A percentile compares a stretch with the other conserved stretches of the same genome.
phyloP scores from a whole-genome alignment of 92 coral and sea anemone genomes.

The Parazoanthus atlanticus region DNA sequence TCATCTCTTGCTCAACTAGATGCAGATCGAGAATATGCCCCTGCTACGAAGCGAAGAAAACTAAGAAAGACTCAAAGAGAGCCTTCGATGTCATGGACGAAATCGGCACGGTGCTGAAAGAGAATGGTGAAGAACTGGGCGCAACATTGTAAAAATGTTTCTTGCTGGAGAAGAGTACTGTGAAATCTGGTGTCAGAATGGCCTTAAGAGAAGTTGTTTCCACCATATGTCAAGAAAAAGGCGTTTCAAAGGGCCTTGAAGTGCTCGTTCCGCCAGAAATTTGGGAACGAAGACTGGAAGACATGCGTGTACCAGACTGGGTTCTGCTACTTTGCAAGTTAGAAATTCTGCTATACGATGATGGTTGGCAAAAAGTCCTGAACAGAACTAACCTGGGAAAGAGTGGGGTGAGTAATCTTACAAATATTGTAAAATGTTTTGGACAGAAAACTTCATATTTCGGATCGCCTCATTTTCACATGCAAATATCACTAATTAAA shows the following conservation, averaged over 20 bases:
- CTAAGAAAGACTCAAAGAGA: background rate
- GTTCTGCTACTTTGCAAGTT: conserved; percentile 11
- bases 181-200: conserved; percentile 5
- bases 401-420: background rate
- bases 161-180: background rate
- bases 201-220: conserved; percentile 4
- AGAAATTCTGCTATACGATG: background rate
- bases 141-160: background rate
- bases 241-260: conserved; percentile 6
- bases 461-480: background rate
- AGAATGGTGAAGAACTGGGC: background rate
- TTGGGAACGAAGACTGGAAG: background rate
- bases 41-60: conserved; percentile 17
- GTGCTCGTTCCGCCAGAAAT: conserved; percentile 5
- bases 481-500: no score
- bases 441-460: background rate
- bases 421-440: background rate
- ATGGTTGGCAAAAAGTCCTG: conserved; percentile 9
- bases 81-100: background rate
- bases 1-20: conserved; percentile 12
- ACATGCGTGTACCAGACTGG: conserved; percentile 5
- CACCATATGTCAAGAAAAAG: conserved; percentile 2
- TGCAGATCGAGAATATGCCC: background rate
- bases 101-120: conserved; percentile 3
- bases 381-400: conserved; percentile 4